Conservation (phyloP, 2,888 invertebrate species). For the Empis livida region DNA sequence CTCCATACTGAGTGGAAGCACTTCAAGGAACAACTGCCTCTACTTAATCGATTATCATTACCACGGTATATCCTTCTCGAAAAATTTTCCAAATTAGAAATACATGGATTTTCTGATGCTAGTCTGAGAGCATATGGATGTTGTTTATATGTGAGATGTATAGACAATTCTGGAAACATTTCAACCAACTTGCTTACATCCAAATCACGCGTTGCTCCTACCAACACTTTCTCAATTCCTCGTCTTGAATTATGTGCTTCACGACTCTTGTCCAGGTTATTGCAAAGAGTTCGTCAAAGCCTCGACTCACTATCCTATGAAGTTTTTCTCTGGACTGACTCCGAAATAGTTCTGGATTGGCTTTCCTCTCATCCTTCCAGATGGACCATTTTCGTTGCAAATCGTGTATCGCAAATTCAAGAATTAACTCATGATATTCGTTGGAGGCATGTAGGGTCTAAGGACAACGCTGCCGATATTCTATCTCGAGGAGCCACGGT, state of each 20-base stretch:
- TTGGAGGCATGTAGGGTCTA: constrained; percentile 19
- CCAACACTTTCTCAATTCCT: background rate
- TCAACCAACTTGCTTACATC: background rate
- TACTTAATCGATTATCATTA: no score
- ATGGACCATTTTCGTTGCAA: constrained; percentile 11
- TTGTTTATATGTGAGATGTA: background rate
- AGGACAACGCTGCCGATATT: constrained; percentile 21
- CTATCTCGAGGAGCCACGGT: constrained; percentile 17
- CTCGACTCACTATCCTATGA: background rate
- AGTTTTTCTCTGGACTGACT: background rate
- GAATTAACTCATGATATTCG: background rate
- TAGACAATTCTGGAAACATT: background rate
- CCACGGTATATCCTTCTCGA: no score
- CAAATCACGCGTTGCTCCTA: background rate
- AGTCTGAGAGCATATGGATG: background rate
- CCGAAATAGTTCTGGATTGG: constrained; percentile 11
- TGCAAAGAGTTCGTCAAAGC: background rate
- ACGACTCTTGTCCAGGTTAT: background rate
- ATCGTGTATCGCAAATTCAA: background rate
- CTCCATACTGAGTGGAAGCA: constrained; percentile 3
- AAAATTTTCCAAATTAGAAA: background rate
- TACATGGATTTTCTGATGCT: constrained; percentile 1
- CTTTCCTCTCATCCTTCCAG: constrained; percentile 5
- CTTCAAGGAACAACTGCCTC: no score
- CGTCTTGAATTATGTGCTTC: background rate